Base-by-base conservation (phyloP, 2,797 vertebrate species). In the Poecilia picta region DNA sequence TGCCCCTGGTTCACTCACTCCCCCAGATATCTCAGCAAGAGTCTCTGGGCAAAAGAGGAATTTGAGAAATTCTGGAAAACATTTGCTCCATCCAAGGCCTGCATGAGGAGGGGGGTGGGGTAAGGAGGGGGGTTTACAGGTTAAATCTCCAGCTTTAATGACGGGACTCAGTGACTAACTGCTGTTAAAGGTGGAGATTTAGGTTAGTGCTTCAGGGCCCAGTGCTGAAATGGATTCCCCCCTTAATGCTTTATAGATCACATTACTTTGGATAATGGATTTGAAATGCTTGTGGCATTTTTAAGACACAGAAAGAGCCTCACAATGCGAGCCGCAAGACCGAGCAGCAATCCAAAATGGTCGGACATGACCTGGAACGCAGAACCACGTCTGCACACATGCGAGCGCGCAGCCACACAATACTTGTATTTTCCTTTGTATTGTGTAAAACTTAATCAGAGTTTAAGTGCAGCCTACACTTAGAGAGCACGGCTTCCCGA, bases 11-110 rank as follows among this genome's bases (percentile, higher is more conserved):
- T 94, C 88, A 90, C 90, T 89, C 79, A 77, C 74, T 86, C 90
- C 87, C 79, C 90, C 95, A 93, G 89, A 95, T 95, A 92, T 95
- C 91, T 94, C 92, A 85, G 94, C 92, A 93, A 94, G 92, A 89
- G 82, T 73, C 64, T 89, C 74, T 75, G 89, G 87, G 91, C 83
- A 85, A 90, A 92, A 86, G 87, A 96, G 92, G 92, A 96, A 90
- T 93, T 92, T 74, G 71, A 95, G 94, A 95, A 92, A 95, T 93
- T 95, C 93, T 92, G 90, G 81, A 91, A 95, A 94, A 96, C 95
- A 96, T 95, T 95, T 76, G 90, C 87, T 90, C 81, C 78, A 89
- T 89, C 88, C 80, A 78, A 84, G 83, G 84, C 83, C 86, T 80
- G 18, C 46, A 16, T 41, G 45, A 11, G 5, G 39, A 41, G 39